These are phyloP conservation scores for Montipora cactus DNA, from an alignment of 64 coral and sea anemone species.

Conservation along the genomic window DNA sequence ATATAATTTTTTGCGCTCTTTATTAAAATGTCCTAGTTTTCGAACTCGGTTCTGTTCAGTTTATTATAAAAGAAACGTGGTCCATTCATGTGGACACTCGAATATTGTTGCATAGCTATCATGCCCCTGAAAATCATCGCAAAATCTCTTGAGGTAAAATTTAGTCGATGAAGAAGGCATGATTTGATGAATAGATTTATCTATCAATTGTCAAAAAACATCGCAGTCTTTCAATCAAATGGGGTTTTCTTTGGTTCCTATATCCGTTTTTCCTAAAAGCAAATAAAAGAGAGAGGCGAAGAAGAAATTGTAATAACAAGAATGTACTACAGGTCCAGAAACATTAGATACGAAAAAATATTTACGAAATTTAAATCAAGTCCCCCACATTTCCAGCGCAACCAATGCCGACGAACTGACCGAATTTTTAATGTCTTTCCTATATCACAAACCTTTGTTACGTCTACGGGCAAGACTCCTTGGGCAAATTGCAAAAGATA, in stretches of 20 bases:
- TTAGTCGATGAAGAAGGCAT: too few species aligned
- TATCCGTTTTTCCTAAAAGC: not conserved
- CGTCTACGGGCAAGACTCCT: not conserved
- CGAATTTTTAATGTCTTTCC: constrained; percentile 5
- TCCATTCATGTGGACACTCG: too few species aligned
- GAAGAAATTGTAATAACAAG: not conserved
- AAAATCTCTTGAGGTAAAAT: too few species aligned
- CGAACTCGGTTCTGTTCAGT: not conserved
- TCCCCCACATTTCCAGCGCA: not conserved
- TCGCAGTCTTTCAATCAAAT: not conserved
- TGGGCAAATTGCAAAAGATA: not conserved
- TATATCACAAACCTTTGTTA: constrained; percentile 17
- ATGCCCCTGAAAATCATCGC: too few species aligned
- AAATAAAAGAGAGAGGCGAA: not conserved
- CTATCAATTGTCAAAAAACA: too few species aligned
- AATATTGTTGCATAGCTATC: too few species aligned
- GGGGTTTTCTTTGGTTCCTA: not conserved
- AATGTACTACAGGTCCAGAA: not conserved
- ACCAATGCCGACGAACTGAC: not conserved
- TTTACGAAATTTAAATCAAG: not conserved
- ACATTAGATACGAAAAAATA: not conserved
- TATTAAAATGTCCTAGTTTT: not conserved
- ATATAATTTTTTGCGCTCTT: not conserved
- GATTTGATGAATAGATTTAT: too few species aligned
- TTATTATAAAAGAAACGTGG: not conserved